Conservation (phyloP, 2,888 invertebrate species). For the Hirtodrosophila confusa region DNA sequence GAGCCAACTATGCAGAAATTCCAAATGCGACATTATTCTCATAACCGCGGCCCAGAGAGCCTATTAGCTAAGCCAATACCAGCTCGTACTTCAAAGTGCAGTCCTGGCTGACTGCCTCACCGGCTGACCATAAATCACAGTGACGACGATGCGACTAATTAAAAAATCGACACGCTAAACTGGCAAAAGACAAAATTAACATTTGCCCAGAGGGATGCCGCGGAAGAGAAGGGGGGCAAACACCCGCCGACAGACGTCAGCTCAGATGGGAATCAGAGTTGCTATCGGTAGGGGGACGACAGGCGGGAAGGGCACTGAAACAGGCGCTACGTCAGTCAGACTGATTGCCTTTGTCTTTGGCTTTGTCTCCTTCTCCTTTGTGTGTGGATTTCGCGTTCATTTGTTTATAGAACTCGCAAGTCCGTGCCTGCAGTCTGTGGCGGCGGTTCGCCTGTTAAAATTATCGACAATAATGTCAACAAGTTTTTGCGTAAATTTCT, state of each 20-base stretch:
- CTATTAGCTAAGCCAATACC: conserved; percentile 76
- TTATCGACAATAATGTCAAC: conserved; percentile 78
- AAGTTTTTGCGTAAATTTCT: conserved; percentile 60
- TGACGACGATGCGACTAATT: conserved; percentile 79
- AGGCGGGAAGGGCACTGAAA: conserved; percentile 5
- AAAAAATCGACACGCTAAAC: conserved; percentile 80
- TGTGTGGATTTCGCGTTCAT: conserved; percentile 39
- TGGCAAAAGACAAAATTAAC: conserved; percentile 79
- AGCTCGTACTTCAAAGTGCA: conserved; percentile 67
- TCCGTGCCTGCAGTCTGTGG: conserved; percentile 37
- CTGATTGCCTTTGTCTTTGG: conserved; percentile 69
- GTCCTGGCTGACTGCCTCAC: conserved; percentile 20
- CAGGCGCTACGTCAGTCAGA: conserved; percentile 45
- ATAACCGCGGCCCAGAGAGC: conserved; percentile 61
- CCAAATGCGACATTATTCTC: conserved; percentile 76
- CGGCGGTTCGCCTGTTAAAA: conserved; percentile 53
- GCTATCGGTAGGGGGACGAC: conserved; percentile 7
- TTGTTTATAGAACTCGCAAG: conserved; percentile 69
- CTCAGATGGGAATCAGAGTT: conserved; percentile 45
- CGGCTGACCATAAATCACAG: conserved; percentile 70
- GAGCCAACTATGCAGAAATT: conserved; percentile 67
- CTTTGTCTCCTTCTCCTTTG: conserved; percentile 25
- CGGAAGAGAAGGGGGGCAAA: conserved; percentile 6
- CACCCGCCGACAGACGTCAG: conserved; percentile 55
- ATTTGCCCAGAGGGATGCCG: conserved; percentile 50